Base-by-base conservation (phyloP, 2,797 vertebrate genomes). In the Catamblyrhynchus diadema region DNA sequence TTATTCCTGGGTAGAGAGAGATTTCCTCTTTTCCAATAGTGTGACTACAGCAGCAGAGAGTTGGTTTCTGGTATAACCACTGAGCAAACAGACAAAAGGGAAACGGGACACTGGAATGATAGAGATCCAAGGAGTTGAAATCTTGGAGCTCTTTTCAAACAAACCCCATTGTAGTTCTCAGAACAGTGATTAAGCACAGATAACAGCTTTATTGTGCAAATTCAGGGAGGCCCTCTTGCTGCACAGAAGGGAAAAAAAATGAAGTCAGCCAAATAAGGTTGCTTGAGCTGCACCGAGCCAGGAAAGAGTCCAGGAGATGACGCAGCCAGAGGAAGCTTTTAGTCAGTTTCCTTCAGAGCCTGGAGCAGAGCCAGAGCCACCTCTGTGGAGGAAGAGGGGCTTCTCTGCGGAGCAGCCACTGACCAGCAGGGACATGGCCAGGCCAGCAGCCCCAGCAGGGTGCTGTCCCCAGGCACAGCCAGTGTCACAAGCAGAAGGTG, bases 231-330 rank as follows among this genome's bases (percentile, higher is more conserved):
- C 84, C 88, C 81, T 60, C 71, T 73, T 9, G 14, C 51, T 17
- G 70, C 77, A 65, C 95, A 88, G 94, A 69, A 93, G 91, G 8
- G 6, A 16, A 32, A 33, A 33, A 45, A 18, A 45, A 66, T 12
- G 0, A 30, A 90, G 51, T 42, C 84, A 81, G 69, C 97, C 96
- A 97, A 97, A 97, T 96, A 97, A 97, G 97, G 96, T 51, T 75
- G 91, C 25, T 51, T 33, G 73, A 94, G 86, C 80, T 45, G 50
- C 53, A 86, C 37, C 6, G 37, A 93, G 88, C 93, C 97, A 99
- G 98, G 98, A 99, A 99, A 98, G 97, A 96, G 98, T 98, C 98
- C 98, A 98, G 98, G 98, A 99, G 98, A 98, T 99, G 98, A 99
- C 98, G 98, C 98, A 96, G 97, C 93, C 62, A 96, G 94, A 97